These are phyloP conservation scores for Mercenaria mercenaria DNA, from an alignment of 1,140 invertebrate species.

Conservation along the genomic window DNA sequence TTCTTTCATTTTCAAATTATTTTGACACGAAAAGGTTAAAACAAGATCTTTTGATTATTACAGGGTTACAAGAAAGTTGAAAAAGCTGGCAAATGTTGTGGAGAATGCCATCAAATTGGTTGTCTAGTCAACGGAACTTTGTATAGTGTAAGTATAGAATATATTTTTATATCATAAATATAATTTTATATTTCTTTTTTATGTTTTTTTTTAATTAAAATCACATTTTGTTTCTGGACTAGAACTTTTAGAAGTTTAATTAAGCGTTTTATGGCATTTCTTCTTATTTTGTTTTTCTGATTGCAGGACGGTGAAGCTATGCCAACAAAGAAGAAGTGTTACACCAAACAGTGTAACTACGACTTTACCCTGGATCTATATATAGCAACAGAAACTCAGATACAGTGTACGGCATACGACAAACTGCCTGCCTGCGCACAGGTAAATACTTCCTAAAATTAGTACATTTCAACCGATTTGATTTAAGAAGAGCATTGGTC, in stretches of 20 bases:
- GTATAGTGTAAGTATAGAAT: conserved; percentile 68
- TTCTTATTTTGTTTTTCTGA: too few species aligned
- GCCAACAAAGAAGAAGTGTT: conserved; percentile 64
- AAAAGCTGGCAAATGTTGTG: conserved; percentile 69
- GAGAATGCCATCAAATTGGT: conserved; percentile 65
- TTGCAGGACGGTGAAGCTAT: conserved; percentile 69
- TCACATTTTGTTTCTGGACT: too few species aligned
- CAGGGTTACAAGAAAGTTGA: conserved; percentile 69
- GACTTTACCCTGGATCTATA: conserved; percentile 52
- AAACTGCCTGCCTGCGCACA: conserved; percentile 56
- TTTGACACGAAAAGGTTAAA: too few species aligned
- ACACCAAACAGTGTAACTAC: conserved; percentile 66
- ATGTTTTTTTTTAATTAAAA: too few species aligned
- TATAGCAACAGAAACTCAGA: conserved; percentile 64
- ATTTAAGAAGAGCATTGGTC: background rate
- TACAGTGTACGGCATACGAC: conserved; percentile 58
- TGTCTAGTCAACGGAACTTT: conserved; percentile 72
- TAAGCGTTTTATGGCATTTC: too few species aligned
- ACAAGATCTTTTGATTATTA: too few species aligned
- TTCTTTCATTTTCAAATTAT: too few species aligned
- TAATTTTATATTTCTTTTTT: background rate
- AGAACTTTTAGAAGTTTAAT: too few species aligned
- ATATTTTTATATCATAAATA: background rate
- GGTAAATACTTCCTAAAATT: conserved; percentile 35
- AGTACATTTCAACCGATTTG: too few species aligned